These are phyloP conservation scores for Opisthocomus hoazin DNA, from an alignment of 2,113 vertebrate species.

Conservation along the genomic window DNA sequence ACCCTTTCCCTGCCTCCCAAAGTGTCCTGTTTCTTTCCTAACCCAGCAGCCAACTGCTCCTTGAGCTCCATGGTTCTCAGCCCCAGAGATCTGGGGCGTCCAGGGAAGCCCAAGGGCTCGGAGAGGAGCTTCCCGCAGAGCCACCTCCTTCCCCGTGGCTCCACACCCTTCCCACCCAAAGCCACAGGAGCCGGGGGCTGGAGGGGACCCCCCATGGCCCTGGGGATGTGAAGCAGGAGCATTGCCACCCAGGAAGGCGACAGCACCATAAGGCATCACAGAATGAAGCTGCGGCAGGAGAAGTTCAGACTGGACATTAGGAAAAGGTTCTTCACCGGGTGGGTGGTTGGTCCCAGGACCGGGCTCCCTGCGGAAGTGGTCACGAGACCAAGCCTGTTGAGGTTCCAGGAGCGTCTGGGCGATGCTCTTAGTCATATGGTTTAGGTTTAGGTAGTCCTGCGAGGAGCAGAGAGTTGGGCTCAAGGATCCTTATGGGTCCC, in stretches of 20 bases:
- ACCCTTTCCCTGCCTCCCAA: constrained; percentile 23
- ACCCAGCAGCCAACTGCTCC: neutral
- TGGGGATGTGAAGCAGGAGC: neutral
- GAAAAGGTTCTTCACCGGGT: neutral
- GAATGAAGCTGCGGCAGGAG: neutral
- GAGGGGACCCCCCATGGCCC: neutral
- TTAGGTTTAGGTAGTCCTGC: neutral
- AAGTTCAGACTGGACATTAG: neutral
- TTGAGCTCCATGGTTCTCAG: constrained; percentile 9
- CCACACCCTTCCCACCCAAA: neutral
- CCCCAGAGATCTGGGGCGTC: neutral
- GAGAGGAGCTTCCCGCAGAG: neutral
- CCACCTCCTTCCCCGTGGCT: neutral
- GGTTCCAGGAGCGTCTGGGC: neutral
- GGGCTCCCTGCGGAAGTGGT: neutral
- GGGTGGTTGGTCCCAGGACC: neutral
- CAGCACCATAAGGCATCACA: neutral
- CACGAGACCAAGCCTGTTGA: too few relatives aligned
- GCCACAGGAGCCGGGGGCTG: neutral
- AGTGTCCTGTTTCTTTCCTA: constrained; percentile 44
- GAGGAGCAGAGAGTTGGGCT: neutral
- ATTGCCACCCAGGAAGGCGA: neutral
- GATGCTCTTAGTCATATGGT: too few relatives aligned
- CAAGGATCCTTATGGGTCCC: accelerated
- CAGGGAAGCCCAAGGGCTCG: neutral